Evolutionary conservation across 2,797 vertebrate genomes (phyloP), one percentile per base, ranked within the genome.

Genomic region (Onychomys leucogaster): DNA sequence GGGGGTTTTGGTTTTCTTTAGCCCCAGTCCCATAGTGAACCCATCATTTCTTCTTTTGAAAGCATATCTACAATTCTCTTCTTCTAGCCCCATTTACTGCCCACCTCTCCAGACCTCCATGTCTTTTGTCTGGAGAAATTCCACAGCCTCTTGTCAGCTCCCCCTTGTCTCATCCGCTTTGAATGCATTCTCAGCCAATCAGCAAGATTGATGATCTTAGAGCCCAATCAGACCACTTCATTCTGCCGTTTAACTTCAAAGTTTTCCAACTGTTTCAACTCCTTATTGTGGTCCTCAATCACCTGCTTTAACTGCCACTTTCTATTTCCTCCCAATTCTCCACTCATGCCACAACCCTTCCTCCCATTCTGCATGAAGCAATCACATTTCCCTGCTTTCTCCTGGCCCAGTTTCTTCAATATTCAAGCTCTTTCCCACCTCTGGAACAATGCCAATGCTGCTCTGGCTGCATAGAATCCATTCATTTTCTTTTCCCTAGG

Each of bases 241-340:
- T 93, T 89, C 52, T 92, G 43, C n/a, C 46, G 46, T 87, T 88
- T 52, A 29, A 77, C 63, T 90, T 85, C 88, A 16, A 55, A 69
- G 63, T 89, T 91, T 81, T 63, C 93, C 76, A 76, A 2, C 57
- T 90, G 29, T 43, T 55, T 37, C 10, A 6, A 25, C 34, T 83
- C 49, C 21, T n/a, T 41, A 59, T 5, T 29, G 2, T 41, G 76
- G 19, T 71, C 80, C 80, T 89, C 46, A 13, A 14, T 34, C 84
- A 73, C 86, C 65, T 25, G 34, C 75, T 78, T 29, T 59, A 32
- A 32, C 55, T 43, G 71, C 71, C 55, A 55, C 63, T 93, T 49
- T 63, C 49, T 55, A 21, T 81, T 82, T 73, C 94, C 81, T 88
- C 37, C 49, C 67, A 55, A 0, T 90, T 94, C 61, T 80, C 85